phyloP scores from a whole-genome alignment of 2,113 vertebrate species.

The Salminus brasiliensis region DNA sequence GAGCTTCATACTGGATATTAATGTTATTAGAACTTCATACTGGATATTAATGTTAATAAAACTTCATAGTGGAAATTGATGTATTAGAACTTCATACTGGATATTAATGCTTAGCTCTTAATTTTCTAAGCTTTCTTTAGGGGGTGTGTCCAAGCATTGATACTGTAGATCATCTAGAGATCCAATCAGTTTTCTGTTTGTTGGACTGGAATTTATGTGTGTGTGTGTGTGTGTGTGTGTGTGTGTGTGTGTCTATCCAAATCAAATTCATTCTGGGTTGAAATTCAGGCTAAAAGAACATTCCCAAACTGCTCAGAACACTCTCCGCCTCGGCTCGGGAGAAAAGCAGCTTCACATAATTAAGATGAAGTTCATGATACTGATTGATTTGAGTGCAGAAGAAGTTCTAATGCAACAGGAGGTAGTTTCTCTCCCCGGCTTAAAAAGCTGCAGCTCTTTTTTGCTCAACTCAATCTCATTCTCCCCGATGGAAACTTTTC shows the following conservation, averaged over 20 bases:
- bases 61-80: too few relatives aligned
- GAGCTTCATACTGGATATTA: too few relatives aligned
- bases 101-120: too few relatives aligned
- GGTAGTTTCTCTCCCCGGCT: conserved; percentile 24
- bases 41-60: too few relatives aligned
- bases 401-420: conserved; percentile 38
- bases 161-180: too few relatives aligned
- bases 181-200: too few relatives aligned
- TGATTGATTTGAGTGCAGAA: conserved; percentile 27
- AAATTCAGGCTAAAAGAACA: background rate
- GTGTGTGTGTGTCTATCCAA: background rate
- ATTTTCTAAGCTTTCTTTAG: too few relatives aligned
- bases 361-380: conserved; percentile 38
- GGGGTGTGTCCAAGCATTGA: too few relatives aligned
- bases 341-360: conserved; percentile 15
- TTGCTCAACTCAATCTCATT: conserved; percentile 41
- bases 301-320: background rate
- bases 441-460: conserved; percentile 31
- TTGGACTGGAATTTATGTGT: too few relatives aligned
- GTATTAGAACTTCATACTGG: too few relatives aligned
- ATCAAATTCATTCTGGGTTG: background rate
- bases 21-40: too few relatives aligned
- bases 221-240: too few relatives aligned
- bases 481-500: conserved; percentile 57
- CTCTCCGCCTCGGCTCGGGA: background rate